Conservation (phyloP, 64 coral and sea anemone species). For the Stichodactyla helianthus region DNA sequence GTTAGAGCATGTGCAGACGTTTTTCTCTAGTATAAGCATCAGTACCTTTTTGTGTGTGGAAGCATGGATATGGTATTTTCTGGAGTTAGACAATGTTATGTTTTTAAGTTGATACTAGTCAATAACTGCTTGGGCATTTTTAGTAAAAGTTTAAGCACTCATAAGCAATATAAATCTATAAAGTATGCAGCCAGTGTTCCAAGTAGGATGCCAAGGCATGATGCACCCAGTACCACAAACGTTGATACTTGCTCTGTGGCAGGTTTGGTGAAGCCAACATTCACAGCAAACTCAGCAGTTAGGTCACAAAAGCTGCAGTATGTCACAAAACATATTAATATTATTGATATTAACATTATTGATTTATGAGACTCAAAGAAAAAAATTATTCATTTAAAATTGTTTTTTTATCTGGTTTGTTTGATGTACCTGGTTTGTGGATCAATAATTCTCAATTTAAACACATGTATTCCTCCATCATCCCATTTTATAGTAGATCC, state of each 20-base stretch:
- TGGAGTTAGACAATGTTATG: neutral
- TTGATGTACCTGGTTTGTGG: slow-evolving; percentile 29
- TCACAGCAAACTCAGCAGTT: slow-evolving; percentile 68
- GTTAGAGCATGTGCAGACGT: too few relatives aligned
- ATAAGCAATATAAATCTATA: slow-evolving; percentile 12
- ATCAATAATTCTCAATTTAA: slow-evolving; percentile 54
- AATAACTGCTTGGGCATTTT: neutral
- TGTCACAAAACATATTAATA: too few relatives aligned
- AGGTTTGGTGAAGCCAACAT: slow-evolving; percentile 26
- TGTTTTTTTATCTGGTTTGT: too few relatives aligned
- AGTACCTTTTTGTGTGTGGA: too few relatives aligned
- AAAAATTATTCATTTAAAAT: too few relatives aligned
- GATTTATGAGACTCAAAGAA: too few relatives aligned
- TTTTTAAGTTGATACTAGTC: neutral
- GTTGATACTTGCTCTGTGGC: slow-evolving; percentile 36
- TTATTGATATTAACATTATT: too few relatives aligned
- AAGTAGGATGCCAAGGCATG: slow-evolving; percentile 63
- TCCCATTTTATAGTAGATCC: slow-evolving; percentile 47
- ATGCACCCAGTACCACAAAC: slow-evolving; percentile 77
- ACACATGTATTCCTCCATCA: slow-evolving; percentile 53
- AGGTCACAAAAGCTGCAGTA: slow-evolving; percentile 76
- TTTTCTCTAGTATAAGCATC: too few relatives aligned
- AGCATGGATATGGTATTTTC: too few relatives aligned
- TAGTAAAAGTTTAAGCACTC: neutral
- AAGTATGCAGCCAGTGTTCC: slow-evolving; percentile 52